Evolutionary conservation across 2,888 invertebrate species (phyloP).

Genomic region (Nycteola revayana): DNA sequence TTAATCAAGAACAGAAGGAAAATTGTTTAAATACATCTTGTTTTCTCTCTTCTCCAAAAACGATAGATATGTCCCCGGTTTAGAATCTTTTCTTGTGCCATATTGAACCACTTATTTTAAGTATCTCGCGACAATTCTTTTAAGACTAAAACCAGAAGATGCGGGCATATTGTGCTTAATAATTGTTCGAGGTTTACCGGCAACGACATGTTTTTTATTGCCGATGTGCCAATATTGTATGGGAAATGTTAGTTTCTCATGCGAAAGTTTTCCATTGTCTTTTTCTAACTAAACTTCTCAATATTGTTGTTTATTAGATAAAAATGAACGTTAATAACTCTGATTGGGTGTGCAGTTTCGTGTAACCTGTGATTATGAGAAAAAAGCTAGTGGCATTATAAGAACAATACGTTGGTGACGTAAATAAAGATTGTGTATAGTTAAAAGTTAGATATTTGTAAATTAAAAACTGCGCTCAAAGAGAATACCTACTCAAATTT

Average conservation of each 20-base stretch:
- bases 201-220: conserved; percentile 65
- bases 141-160: conserved; percentile 33
- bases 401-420: neutral
- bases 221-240: conserved; percentile 58
- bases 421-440: conserved; percentile 1
- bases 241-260: conserved; percentile 72
- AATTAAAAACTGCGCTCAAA: too few relatives aligned
- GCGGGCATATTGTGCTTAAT: conserved; percentile 68
- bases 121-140: conserved; percentile 18
- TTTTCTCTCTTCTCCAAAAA: too few relatives aligned
- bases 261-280: conserved; percentile 66
- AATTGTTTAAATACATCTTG: too few relatives aligned
- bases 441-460: too few relatives aligned
- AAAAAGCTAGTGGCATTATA: too few relatives aligned
- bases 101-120: conserved; percentile 1
- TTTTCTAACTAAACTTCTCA: conserved; percentile 35
- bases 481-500: too few relatives aligned
- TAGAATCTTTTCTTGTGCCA: too few relatives aligned
- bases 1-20: too few relatives aligned
- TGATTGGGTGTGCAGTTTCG: conserved; percentile 1
- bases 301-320: conserved; percentile 30
- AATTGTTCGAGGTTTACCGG: conserved; percentile 65
- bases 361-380: too few relatives aligned
- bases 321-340: conserved; percentile 21
- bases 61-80: too few relatives aligned